Base-by-base conservation (phyloP, 2,797 vertebrate genomes). In the Lophius americanus region DNA sequence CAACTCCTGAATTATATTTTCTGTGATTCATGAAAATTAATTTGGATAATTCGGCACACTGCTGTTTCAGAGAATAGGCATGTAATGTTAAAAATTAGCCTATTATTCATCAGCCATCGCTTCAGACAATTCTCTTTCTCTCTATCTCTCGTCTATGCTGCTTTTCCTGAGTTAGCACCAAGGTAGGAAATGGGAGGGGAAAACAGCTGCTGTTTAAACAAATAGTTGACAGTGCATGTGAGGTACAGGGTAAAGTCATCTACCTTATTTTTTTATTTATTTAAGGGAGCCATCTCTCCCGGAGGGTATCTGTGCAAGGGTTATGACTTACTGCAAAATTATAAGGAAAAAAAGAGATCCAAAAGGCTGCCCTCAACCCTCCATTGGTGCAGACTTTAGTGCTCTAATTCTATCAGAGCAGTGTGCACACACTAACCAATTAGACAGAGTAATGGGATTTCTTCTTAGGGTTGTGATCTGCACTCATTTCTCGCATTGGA, bases 371-470 rank as follows among this genome's bases (percentile, higher is more conserved):
- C 47, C 35, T 53, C 60, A 33, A 59, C 47, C 33, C 67, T 37
- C 6, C 47, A 4, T 32, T 13, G 33, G 36, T 7, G 46, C 44
- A 55, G 36, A 23, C 55, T 77, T 48, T 23, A 23, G 23, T 23
- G 48, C 68, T 86, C 57, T 82, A 86, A 90, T 86, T 87, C 67
- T 52, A 85, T 89, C 81, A 74, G 68, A 43, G 72, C 64, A 59
- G 83, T 50, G 76, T 69, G 74, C 73, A 78, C 72, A 83, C 70
- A 73, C 67, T 48, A 73, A 87, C 73, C 85, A 87, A 89, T 89
- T 89, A 89, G 69, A 9, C 58, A 3, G 49, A 55, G 76, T 85
- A 83, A 87, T 84, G 73, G 83, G 81, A 84, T 80, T 56, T 60
- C 70, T 60, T 60, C 2, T 65, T 8, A 48, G 62, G 85, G 81